Percentiles rank a stretch among this genome's conserved stretches.
Evolutionary conservation across 2,888 invertebrate species (phyloP).

Genomic region (Apamea sordens): DNA sequence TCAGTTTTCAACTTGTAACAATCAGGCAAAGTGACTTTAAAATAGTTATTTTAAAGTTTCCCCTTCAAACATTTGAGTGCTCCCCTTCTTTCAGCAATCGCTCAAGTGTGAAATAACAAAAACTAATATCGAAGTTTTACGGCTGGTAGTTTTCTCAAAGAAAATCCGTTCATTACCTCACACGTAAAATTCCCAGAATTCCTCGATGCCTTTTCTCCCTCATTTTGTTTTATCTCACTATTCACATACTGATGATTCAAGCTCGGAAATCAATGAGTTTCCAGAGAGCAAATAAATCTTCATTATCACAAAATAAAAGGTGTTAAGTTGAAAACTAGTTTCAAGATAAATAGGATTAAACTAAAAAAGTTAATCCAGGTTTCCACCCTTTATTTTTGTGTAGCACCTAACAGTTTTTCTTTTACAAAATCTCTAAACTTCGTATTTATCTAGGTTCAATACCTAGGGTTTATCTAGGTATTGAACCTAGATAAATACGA

Average conservation of each 20-base stretch:
- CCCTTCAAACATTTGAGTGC: constrained; percentile 45
- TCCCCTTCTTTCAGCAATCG: constrained; percentile 29
- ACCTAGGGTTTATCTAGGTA: no score
- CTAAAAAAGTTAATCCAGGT: neutral
- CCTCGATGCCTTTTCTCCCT: constrained; percentile 34
- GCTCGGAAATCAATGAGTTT: constrained; percentile 31
- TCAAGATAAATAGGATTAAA: neutral
- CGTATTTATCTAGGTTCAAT: neutral
- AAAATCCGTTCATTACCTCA: constrained; percentile 55
- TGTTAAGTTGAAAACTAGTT: no score
- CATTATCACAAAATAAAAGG: no score
- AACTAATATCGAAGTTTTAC: constrained; percentile 61
- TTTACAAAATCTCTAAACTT: neutral
- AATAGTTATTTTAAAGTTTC: constrained; percentile 42
- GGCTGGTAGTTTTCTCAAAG: constrained; percentile 51
- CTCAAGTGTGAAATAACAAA: constrained; percentile 58
- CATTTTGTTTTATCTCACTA: constrained; percentile 48
- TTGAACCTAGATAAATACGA: no score
- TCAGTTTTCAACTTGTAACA: constrained; percentile 25
- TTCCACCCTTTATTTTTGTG: neutral
- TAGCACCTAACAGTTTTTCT: neutral
- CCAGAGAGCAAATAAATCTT: neutral
- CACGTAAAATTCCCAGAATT: constrained; percentile 52
- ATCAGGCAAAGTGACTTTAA: constrained; percentile 46
- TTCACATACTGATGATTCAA: constrained; percentile 46